Base-by-base conservation (phyloP, 1,140 invertebrate species). In the Procambarus clarkii region DNA sequence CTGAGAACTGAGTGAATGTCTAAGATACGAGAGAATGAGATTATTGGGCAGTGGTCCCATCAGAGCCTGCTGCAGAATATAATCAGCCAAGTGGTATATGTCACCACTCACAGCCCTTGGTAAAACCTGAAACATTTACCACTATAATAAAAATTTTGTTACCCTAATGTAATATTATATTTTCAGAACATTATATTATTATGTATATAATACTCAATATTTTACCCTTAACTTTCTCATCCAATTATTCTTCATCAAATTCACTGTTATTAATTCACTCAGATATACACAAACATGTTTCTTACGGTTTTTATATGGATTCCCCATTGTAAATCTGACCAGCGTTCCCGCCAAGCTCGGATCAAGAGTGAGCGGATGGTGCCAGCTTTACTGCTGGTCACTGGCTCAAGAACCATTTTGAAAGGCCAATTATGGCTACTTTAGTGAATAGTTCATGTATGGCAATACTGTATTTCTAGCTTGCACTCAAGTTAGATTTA, bases 311-410 rank as follows among this genome's bases (percentile, higher is more conserved):
- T 98, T 54, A 99, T 98, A 94, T 98, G 97, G 91, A 98, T 98
- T 50, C 98, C 98, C 98, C 98, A 99, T 94, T 98, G 97, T 48
- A 98, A 96, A 95, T 99, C 98, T 15, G 97, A 97, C 98, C 98
- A 99, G 85, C 98, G 95, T 95, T 99, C 98, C 93, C 98, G 95
- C 98, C 98, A 99, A 74, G 98, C 98, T 94, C 96, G 96, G 50
- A 98, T 94, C 91, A 99, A 95, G 13, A 98, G 95, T 18, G 92
- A 88, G 34, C 92, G 78, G 34, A 93, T 93, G 64, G 88, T 92
- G 18, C 92, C 88, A 48, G 92, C 88, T 50, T 92, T 92, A 69
- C 92, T 92, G 87, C 92, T 92, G 76, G 85, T 80, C 0, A 88
- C 86, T 15, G 89, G 86, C 64, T 93, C 92, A 44, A 93, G 58